phyloP scores from a whole-genome alignment of 2,888 invertebrate species.

The Drosophila mimetica region DNA sequence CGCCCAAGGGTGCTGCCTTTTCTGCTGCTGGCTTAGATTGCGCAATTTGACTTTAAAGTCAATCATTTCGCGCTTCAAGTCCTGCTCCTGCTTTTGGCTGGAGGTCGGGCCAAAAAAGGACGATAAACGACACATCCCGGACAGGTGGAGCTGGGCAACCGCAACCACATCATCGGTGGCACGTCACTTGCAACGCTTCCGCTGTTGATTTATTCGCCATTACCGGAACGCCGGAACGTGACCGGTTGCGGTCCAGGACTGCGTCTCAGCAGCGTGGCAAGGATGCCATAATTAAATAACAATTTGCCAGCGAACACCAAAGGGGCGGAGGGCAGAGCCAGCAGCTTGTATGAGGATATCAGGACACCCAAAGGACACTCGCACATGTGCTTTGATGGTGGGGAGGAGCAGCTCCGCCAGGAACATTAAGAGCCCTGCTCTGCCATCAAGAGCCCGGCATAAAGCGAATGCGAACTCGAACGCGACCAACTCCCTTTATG shows the following conservation, averaged over 20 bases:
- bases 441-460: conserved; percentile 31
- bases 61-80: conserved; percentile 57
- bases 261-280: conserved; percentile 8
- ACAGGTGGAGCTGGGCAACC: conserved; percentile 10
- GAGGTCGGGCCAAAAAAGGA: background rate
- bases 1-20: background rate
- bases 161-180: conserved; percentile 27
- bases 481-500: conserved; percentile 43
- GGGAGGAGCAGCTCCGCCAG: background rate
- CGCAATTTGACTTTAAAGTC: conserved; percentile 69
- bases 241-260: conserved; percentile 35
- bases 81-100: background rate
- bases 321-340: conserved; percentile 13
- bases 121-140: conserved; percentile 27
- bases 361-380: conserved; percentile 18
- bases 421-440: conserved; percentile 10
- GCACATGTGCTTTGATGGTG: conserved; percentile 20
- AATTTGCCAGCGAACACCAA: conserved; percentile 43
- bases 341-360: conserved; percentile 9
- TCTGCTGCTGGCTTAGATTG: conserved; percentile 56
- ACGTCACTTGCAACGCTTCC: conserved; percentile 50
- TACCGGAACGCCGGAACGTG: conserved; percentile 41
- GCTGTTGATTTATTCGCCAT: conserved; percentile 68
- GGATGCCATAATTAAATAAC: conserved; percentile 67
- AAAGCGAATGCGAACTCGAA: conserved; percentile 33